Base-by-base conservation (phyloP, 2,888 invertebrate genomes). In the Erebia epiphron region DNA sequence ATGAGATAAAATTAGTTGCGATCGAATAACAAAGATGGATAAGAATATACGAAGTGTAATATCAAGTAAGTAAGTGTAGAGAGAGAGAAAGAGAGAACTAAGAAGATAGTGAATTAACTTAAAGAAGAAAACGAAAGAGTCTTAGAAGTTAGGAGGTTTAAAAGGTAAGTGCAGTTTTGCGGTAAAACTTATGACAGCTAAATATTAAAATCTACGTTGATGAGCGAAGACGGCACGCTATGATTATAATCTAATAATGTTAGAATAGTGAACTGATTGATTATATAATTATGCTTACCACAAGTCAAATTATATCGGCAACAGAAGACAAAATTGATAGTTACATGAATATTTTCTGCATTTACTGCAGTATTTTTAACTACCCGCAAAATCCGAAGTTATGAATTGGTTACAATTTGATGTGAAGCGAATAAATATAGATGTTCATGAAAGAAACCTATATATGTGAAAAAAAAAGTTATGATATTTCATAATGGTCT, bases 121-220 rank as follows among this genome's bases (percentile, higher is more conserved):
- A 46, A 21, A 62, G 62, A 62, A 62, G 62, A 46, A 18, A 21
- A 18, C 46, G 46, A 18, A 62, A 46, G 21, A 11, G 1, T 49
- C 14, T 21, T 21, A 67, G 63, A 67, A 58, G 67, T 52, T 64
- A 63, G 56, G 70, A 67, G 21, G 56, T 63, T 11, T 62, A 8
- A 14, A 67, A 69, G 72, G 72, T 72, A 72, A 72, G 72, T 72
- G 54, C 67, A 26, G 72, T 64, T 69, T 70, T 69, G 50, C 62
- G 61, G 54, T 70, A 11, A 52, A 54, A 41, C 26, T 41, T 56
- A 63, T 5, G 61, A 18, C 7, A 61, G 16, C 5, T 61, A 46
- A 58, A n/a, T n/a, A n/a, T n/a, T n/a, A n/a, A n/a, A n/a, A 46
- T 13, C 46, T 54, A 54, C n/a, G n/a, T n/a, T 52, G 1, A 54